Conservation (phyloP, 2,113 vertebrate species). For the Sminthopsis crassicaudata region DNA sequence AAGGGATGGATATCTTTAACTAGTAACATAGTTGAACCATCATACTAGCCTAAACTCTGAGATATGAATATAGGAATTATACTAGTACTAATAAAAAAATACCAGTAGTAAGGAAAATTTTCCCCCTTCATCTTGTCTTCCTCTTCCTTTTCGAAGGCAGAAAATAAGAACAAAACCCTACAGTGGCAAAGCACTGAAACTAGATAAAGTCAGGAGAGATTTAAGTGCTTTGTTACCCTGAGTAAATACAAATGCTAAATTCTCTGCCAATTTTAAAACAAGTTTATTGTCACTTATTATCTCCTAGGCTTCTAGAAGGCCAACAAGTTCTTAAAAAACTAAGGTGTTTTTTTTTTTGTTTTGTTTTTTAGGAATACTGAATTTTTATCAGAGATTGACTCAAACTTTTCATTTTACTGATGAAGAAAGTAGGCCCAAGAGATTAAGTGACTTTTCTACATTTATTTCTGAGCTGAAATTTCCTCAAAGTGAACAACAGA, state of each 20-base stretch:
- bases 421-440: neutral
- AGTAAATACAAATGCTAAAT: neutral
- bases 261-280: neutral
- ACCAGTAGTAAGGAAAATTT: neutral
- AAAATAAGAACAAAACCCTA: neutral
- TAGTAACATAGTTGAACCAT: neutral
- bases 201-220: neutral
- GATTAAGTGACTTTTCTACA: neutral
- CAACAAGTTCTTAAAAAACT: neutral
- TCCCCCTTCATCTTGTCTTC: neutral
- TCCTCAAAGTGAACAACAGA: neutral
- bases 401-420: neutral
- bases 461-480: neutral
- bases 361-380: neutral
- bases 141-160: neutral
- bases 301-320: neutral
- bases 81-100: neutral
- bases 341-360: neutral
- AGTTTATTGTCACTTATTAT: neutral
- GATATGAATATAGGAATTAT: neutral
- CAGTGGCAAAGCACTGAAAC: neutral
- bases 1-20: neutral
- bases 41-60: neutral
- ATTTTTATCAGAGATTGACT: neutral
- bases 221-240: neutral